Base-by-base conservation (phyloP, 2,113 vertebrate species). In the Benitochromis conjunctus region DNA sequence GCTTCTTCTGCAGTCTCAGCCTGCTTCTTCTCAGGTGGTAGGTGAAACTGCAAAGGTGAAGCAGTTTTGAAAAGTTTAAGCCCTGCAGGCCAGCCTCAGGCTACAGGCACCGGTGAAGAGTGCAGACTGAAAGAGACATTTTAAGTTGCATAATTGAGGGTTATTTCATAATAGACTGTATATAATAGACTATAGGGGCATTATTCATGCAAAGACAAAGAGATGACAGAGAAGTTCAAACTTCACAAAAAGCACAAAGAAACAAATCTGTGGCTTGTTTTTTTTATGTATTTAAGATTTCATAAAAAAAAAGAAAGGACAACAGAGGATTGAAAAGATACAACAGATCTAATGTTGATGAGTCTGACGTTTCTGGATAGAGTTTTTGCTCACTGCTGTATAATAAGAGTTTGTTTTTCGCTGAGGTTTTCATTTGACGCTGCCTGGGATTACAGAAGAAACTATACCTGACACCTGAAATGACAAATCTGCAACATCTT, bases 311-410 rank as follows among this genome's bases (percentile, higher is more conserved):
- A 6, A 46, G 24, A n/a, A 7, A 26, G 13, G 2, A 43, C n/a
- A 8, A 57, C 31, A 62, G 34, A 64, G 36, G 21, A 41, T 54
- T 83, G 53, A 62, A 64, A 74, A 81, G 26, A 76, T 29, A 53
- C 54, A 41, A 62, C 60, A 74, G 55, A 78, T 90, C 41, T 86
- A 69, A 76, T 86, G 51, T 77, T 79, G 71, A 88, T 80, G 81
- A 82, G 36, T 85, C 46, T 69, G 58, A 26, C 8, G 10, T 77
- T 46, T 78, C 21, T 53, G 82, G 41, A 62, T 29, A n/a, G 36
- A 34, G 6, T 34, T 38, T 18, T 76, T 51, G 41, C 58, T 81
- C 53, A 34, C 66, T 41, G 88, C 36, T 60, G 31, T 60, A 69
- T 66, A 77, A 84, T 71, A 80, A 62, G n/a, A 81, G 77, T 66